Percentiles rank a stretch among this genome's conserved stretches.
phyloP scores from a whole-genome alignment of 1,140 invertebrate genomes.

The Periplaneta americana region DNA sequence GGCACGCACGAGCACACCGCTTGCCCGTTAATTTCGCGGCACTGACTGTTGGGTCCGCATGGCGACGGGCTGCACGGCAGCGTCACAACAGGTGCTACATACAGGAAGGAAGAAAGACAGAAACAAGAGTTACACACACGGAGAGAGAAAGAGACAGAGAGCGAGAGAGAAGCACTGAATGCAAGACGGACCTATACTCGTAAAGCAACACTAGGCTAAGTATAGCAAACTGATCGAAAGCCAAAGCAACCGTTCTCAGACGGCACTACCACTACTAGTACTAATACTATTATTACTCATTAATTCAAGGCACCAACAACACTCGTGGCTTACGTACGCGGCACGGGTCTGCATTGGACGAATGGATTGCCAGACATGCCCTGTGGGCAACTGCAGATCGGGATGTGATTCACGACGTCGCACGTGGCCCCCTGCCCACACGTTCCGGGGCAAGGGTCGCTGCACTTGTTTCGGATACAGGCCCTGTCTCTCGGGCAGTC shows the following conservation, averaged over 20 bases:
- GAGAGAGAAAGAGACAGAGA: not conserved
- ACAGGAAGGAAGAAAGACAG: not conserved
- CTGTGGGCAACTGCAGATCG: constrained; percentile 61
- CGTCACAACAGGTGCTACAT: constrained; percentile 25
- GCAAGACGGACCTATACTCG: not conserved
- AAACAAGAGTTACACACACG: constrained; percentile 40
- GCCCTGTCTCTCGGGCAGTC: constrained; percentile 58
- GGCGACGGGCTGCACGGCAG: constrained; percentile 43
- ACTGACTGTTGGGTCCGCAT: constrained; percentile 38
- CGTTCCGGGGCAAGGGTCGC: constrained; percentile 65
- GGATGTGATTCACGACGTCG: constrained; percentile 62
- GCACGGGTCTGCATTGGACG: constrained; percentile 47
- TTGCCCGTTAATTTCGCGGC: constrained; percentile 40
- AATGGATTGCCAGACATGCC: constrained; percentile 68
- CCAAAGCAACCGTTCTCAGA: not conserved
- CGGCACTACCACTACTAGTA: not conserved
- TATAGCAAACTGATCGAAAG: not conserved
- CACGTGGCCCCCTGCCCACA: constrained; percentile 66
- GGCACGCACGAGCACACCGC: constrained; percentile 43
- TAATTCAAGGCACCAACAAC: no score
- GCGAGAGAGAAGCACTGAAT: not conserved
- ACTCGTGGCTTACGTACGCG: constrained; percentile 31
- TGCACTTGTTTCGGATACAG: constrained; percentile 68
- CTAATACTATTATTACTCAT: not conserved
- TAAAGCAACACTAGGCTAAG: not conserved